Evolutionary conservation across 2,113 vertebrate species (phyloP), one percentile per base, ranked within the genome.

Genomic region (Alligator sinensis): DNA sequence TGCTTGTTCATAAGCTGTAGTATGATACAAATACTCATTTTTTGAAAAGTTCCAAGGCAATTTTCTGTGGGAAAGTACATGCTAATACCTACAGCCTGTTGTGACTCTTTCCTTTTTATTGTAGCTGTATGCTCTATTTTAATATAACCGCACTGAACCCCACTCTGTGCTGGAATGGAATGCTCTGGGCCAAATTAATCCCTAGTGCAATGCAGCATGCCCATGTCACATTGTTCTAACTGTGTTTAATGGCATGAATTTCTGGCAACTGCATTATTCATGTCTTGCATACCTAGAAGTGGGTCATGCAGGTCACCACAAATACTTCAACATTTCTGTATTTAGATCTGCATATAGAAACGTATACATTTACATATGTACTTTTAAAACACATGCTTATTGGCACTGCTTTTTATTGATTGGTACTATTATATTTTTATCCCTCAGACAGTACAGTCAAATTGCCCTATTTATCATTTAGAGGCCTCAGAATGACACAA

Each of bases 71-170:
- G 64, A 93, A 95, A 95, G 86, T 70, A 72, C 61, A 82, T 61
- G 47, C 63, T 77, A 62, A 75, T 87, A 94, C 15, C 54, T 84
- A 81, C 89, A 87, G 55, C 5, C 27, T 24, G 63, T 64, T 85
- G 54, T 84, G 30, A 89, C 87, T 89, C 70, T 72, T 96, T 93
- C 82, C 87, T 94, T 95, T 95, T 83, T 88, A 91, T 95, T 93
- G 93, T 75, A 95, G 91, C 93, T 95, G 90, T 21, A 94, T 91
- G 94, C 77, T 95, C 95, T 91, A 87, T 92, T 96, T 96, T 95
- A 95, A 84, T 84, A 90, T 93, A 90, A 34, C 34, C 61, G 82
- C 77, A 80, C 93, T 94, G 91, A 94, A 96, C 90, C 88, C 91
- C 77, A 86, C 91, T 96, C 92, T 90, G 58, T 94, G 82, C 83